Percentiles rank a stretch among this genome's conserved stretches.
Evolutionary conservation across 2,888 invertebrate species (phyloP).

Genomic region (Eupithecia pulchellata): DNA sequence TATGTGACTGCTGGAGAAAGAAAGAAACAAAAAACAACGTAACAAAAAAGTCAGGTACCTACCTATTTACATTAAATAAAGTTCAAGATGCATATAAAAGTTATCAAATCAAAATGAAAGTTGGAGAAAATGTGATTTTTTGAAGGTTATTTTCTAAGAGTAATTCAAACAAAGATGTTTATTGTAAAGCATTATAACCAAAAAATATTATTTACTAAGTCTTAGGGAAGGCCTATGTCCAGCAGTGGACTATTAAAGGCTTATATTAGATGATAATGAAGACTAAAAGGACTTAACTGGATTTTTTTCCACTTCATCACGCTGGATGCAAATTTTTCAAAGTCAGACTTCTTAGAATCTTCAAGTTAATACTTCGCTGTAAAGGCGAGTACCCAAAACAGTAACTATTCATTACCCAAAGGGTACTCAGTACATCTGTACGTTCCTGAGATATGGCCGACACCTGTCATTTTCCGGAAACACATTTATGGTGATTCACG

Average conservation of each 20-base stretch:
- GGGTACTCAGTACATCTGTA: conserved; percentile 20
- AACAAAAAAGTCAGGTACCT: neutral
- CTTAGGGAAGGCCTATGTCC: too few relatives aligned
- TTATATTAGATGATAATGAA: too few relatives aligned
- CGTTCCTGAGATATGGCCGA: conserved; percentile 33
- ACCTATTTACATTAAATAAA: neutral
- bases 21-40: neutral
- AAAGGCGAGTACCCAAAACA: neutral
- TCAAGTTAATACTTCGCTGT: conserved; percentile 3
- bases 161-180: neutral
- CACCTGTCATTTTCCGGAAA: conserved; percentile 36
- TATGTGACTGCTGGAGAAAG: neutral
- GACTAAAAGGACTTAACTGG: too few relatives aligned
- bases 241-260: too few relatives aligned
- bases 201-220: neutral
- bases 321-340: neutral
- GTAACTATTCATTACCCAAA: conserved; percentile 24
- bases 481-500: conserved; percentile 23
- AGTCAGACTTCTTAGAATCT: neutral
- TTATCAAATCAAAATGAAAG: neutral
- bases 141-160: neutral
- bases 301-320: neutral
- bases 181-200: neutral
- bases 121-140: neutral
- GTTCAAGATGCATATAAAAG: neutral